Percentiles rank a stretch among this genome's conserved stretches.
Conservation (phyloP, 2,797 vertebrate genomes). For the Syngnathus acus region DNA sequence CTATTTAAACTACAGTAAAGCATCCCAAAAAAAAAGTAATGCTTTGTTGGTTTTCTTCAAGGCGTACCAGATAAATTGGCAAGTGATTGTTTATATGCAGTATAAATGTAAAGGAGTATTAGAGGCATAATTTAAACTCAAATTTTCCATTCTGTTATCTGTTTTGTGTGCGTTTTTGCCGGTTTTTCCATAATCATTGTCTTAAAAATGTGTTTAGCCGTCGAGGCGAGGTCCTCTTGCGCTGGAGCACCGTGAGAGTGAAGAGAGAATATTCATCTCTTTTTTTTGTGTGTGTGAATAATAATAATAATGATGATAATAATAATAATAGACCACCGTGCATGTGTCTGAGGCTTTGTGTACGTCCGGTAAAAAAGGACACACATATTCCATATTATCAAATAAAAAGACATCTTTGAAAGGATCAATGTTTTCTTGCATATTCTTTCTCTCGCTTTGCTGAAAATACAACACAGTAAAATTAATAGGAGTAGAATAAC, state of each 20-base stretch:
- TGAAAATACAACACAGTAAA: background rate
- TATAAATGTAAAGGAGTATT: conserved; percentile 49
- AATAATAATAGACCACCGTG: conserved; percentile 35
- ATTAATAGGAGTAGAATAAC: background rate
- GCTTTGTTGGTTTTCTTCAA: background rate
- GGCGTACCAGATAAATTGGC: conserved; percentile 4
- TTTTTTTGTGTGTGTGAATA: conserved; percentile 4
- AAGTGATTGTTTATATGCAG: conserved; percentile 29
- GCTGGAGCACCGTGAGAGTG: conserved; percentile 62
- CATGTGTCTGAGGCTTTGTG: conserved; percentile 85
- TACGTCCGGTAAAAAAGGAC: conserved; percentile 73
- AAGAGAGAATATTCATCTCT: conserved; percentile 20
- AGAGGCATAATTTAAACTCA: conserved; percentile 72
- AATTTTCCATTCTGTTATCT: conserved; percentile 44
- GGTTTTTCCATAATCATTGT: conserved; percentile 39
- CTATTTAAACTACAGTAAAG: background rate
- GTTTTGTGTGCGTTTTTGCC: conserved; percentile 32
- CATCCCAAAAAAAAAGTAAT: background rate
- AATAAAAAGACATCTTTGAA: conserved; percentile 71
- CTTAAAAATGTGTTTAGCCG: conserved; percentile 42
- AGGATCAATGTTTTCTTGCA: conserved; percentile 30
- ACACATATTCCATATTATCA: conserved; percentile 90
- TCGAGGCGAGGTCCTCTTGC: conserved; percentile 55
- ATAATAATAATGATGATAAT: background rate
- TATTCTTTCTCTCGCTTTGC: background rate